Evolutionary conservation across 2,888 invertebrate species (phyloP).

Genomic region (Chaitophorus viminalis): DNA sequence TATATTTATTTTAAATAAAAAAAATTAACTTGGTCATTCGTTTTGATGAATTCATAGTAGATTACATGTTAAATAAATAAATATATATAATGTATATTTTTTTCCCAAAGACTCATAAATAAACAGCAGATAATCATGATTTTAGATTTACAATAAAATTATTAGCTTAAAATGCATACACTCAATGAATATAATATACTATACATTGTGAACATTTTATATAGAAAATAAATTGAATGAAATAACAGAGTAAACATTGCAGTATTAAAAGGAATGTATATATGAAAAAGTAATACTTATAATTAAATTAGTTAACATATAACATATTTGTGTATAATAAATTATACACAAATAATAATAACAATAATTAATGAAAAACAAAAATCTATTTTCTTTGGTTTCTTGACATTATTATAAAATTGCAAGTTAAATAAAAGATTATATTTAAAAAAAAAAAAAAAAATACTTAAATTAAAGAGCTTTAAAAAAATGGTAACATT

Average conservation of each 20-base stretch:
- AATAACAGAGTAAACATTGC: conserved; percentile 1
- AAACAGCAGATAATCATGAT: too few species aligned
- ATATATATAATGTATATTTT: too few species aligned
- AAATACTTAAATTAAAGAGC: background rate
- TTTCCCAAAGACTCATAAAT: too few species aligned
- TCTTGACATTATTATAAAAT: background rate
- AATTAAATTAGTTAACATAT: background rate
- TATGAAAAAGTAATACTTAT: background rate
- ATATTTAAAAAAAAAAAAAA: background rate
- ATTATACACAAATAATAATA: background rate
- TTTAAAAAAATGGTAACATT: background rate
- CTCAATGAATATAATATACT: background rate
- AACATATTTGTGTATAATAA: too few species aligned
- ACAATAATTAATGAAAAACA: background rate
- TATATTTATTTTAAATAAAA: background rate
- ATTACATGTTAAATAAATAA: too few species aligned
- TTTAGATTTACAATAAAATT: background rate
- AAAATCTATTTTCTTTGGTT: background rate
- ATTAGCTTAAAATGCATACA: background rate
- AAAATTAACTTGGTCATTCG: background rate
- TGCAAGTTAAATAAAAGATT: background rate
- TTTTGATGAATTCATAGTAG: background rate
- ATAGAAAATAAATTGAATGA: background rate
- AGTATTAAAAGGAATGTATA: background rate
- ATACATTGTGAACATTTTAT: background rate